Base-by-base conservation (phyloP, 2,888 invertebrate genomes). In the Heliconius sara region DNA sequence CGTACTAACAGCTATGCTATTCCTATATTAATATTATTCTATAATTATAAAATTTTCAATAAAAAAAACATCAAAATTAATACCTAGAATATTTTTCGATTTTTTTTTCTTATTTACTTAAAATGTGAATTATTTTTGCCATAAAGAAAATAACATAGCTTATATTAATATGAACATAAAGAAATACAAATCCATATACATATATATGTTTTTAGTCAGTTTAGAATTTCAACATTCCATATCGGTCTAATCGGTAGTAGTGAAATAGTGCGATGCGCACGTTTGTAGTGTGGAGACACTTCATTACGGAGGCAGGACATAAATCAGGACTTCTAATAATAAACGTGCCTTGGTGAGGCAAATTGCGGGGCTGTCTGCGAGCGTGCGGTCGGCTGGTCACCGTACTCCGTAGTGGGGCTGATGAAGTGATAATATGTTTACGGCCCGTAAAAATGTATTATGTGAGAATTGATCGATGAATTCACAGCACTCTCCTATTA, bases 321-420 rank as follows among this genome's bases (percentile, higher is more conserved):
- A 95, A 95, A 95, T 95, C 95, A 95, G 93, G 92, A 92, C 93
- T 95, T 95, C 95, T 95, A 95, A 95, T 95, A 95, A 95, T 95
- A 95, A 95, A 95, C 95, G 92, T 93, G 95, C 94, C 94, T 95
- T 94, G 90, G 90, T 90, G 91, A 90, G 91, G 93, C 93, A 93
- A 94, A 94, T 94, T 94, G 93, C 91, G 89, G 88, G 86, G 87
- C 87, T 85, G 89, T 88, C 89, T 89, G 88, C 87, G 87, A 87
- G 87, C 88, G 85, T 89, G 90, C 89, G 90, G 91, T 89, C 85
- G 88, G 86, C 81, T 86, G 86, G 87, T 85, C 83, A 85, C 87
- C 82, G 85, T 84, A 84, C 85, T 79, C 81, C 39, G 39, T 39
- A 39, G 39, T 39, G 39, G 83, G 82, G 84, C 83, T 86, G 87